Percentiles rank a stretch among this genome's conserved stretches.
These are phyloP conservation scores for Linepithema humile DNA, from an alignment of 1,140 invertebrate species.

Conservation along the genomic window DNA sequence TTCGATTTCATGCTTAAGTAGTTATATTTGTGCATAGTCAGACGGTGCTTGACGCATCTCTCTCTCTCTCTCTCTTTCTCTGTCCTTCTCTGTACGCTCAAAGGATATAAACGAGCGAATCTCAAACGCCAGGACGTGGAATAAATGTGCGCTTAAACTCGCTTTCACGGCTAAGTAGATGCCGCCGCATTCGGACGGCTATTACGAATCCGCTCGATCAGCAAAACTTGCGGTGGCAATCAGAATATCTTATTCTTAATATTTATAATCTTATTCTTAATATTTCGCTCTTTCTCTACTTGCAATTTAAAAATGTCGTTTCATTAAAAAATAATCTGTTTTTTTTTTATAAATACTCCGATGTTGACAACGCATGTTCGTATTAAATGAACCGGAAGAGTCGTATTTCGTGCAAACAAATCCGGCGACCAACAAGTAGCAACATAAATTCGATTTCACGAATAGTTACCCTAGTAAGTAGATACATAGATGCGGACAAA, in stretches of 20 bases:
- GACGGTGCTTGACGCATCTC: not conserved
- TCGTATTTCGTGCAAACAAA: not conserved
- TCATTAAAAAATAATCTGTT: not conserved
- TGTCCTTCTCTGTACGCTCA: not conserved
- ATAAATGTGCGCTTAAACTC: slow-evolving; percentile 38
- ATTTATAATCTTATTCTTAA: not conserved
- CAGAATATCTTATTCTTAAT: not conserved
- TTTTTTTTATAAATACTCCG: not conserved
- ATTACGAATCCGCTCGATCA: not conserved
- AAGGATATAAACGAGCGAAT: slow-evolving; percentile 32
- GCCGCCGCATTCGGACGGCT: not conserved
- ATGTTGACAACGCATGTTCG: not conserved
- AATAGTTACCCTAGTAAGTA: slow-evolving; percentile 15
- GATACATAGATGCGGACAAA: slow-evolving; percentile 8
- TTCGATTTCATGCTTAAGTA: slow-evolving; percentile 36
- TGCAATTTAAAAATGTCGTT: not conserved
- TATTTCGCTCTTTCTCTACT: not conserved
- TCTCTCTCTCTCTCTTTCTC: no score
- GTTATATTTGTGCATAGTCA: slow-evolving; percentile 36
- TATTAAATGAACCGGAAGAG: not conserved
- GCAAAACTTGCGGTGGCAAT: not conserved
- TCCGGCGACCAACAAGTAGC: slow-evolving; percentile 21
- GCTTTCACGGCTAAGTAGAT: slow-evolving; percentile 12
- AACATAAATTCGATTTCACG: slow-evolving; percentile 47
- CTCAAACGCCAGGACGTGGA: slow-evolving; percentile 21